Conservation (phyloP, 2,888 invertebrate species). For the Adelphocoris suturalis region DNA sequence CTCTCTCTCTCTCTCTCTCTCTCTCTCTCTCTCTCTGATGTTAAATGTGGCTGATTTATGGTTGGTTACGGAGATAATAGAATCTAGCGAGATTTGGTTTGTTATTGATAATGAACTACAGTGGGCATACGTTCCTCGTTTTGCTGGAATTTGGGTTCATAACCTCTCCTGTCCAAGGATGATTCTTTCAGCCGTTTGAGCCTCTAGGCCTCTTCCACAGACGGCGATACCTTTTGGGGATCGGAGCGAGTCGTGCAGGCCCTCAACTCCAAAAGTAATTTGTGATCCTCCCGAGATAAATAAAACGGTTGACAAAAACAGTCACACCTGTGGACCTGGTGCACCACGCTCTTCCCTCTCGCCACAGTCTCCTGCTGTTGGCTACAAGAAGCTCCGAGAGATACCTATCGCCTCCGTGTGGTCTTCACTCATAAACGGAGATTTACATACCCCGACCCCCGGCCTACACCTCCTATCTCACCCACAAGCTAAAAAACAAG, state of each 20-base stretch:
- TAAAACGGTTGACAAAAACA: constrained; percentile 72
- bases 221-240: neutral
- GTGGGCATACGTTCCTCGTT: too few relatives aligned
- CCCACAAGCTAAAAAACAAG: constrained; percentile 51
- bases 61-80: too few relatives aligned
- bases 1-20: too few relatives aligned
- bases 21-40: too few relatives aligned
- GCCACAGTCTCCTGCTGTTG: constrained; percentile 59
- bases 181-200: neutral
- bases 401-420: constrained; percentile 71
- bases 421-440: constrained; percentile 71
- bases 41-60: too few relatives aligned
- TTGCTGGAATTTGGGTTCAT: too few relatives aligned
- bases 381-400: constrained; percentile 70
- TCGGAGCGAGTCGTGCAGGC: neutral
- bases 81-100: too few relatives aligned
- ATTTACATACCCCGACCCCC: constrained; percentile 69
- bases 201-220: neutral
- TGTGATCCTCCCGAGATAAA: constrained; percentile 67
- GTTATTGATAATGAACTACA: too few relatives aligned
- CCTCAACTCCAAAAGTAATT: constrained; percentile 49
- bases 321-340: constrained; percentile 62
- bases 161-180: too few relatives aligned
- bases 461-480: constrained; percentile 65
- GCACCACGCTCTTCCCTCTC: neutral